Evolutionary conservation across 2,113 vertebrate genomes (phyloP).

Genomic region (Tetrax tetrax): DNA sequence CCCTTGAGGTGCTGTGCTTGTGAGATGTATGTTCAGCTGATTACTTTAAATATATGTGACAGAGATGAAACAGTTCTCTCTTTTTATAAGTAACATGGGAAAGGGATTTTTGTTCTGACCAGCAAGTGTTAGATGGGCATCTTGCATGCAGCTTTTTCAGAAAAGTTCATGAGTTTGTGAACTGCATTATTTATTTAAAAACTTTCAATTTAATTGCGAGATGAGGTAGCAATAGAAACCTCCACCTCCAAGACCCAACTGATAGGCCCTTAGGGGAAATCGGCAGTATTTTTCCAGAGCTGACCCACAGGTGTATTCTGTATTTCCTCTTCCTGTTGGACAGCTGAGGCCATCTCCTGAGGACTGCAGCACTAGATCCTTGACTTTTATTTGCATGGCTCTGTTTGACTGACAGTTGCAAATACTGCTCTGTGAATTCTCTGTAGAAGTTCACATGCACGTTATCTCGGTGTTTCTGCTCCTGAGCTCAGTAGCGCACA

Average conservation of each 20-base stretch:
- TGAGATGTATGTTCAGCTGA: background rate
- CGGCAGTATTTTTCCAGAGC: background rate
- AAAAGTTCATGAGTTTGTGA: background rate
- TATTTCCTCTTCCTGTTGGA: background rate
- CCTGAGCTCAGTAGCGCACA: fast-evolving
- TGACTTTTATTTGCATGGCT: background rate
- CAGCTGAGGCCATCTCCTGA: background rate
- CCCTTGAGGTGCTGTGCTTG: background rate
- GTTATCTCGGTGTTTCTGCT: background rate
- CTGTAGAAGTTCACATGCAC: background rate
- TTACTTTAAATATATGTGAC: background rate
- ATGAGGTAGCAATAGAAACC: background rate
- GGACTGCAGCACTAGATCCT: background rate
- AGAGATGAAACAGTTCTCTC: background rate
- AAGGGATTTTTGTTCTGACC: background rate
- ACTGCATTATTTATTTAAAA: background rate
- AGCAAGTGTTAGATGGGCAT: background rate
- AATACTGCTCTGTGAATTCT: background rate
- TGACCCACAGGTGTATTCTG: background rate
- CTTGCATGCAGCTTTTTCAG: background rate
- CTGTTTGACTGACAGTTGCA: background rate
- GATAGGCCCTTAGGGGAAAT: background rate
- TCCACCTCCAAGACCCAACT: background rate
- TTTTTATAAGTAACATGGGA: background rate
- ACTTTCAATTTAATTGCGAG: background rate